Evolutionary conservation across 2,113 vertebrate species (phyloP).

Genomic region (Ia io): DNA sequence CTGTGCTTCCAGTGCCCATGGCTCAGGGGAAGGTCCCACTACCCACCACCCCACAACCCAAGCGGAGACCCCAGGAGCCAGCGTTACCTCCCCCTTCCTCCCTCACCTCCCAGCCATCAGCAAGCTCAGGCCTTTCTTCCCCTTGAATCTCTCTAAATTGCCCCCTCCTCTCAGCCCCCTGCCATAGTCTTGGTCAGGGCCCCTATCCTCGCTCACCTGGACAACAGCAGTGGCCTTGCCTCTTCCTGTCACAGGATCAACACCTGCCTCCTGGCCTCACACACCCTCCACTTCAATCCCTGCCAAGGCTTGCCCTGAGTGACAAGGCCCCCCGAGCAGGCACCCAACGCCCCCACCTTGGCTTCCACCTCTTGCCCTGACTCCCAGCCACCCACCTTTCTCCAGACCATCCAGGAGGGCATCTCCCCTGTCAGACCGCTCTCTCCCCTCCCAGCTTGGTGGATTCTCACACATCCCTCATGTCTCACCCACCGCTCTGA

Average conservation of each 20-base stretch:
- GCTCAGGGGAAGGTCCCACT: not conserved
- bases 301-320: not conserved
- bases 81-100: not conserved
- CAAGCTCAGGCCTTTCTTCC: not conserved
- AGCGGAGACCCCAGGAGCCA: not conserved
- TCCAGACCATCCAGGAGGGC: not conserved
- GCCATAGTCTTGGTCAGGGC: not conserved
- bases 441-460: not conserved
- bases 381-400: not conserved
- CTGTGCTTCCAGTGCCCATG: not conserved
- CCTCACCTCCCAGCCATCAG: not conserved
- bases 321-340: accelerated
- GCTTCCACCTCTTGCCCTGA: not conserved
- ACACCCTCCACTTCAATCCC: not conserved
- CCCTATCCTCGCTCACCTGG: not conserved
- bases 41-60: not conserved
- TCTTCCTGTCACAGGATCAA: not conserved
- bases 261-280: not conserved
- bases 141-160: not conserved
- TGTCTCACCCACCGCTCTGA: not conserved
- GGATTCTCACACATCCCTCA: not conserved
- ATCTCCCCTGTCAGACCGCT: not conserved
- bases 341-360: not conserved
- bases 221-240: not conserved
- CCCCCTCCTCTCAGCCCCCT: not conserved